These are phyloP conservation scores for Rana temporaria DNA, from an alignment of 2,113 vertebrate genomes.

Conservation along the genomic window DNA sequence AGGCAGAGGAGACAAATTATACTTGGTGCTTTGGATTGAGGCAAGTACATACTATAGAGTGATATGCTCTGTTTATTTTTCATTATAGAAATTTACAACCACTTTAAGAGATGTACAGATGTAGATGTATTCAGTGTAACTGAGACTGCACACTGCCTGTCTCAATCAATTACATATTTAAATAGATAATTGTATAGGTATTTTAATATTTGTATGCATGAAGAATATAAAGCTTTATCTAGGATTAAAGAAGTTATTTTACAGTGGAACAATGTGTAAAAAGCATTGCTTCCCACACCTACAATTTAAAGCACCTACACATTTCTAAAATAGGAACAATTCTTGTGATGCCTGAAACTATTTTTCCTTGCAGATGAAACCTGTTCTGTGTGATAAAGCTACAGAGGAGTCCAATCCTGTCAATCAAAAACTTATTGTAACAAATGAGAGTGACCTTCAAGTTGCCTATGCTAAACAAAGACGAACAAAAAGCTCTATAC, in stretches of 20 bases:
- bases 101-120: too few relatives aligned
- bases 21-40: too few relatives aligned
- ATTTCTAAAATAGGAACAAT: background rate
- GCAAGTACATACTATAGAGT: too few relatives aligned
- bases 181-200: background rate
- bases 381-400: constrained; percentile 85
- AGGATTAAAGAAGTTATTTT: background rate
- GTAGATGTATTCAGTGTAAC: too few relatives aligned
- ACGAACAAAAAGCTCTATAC: constrained; percentile 89
- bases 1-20: too few relatives aligned
- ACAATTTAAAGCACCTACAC: constrained; percentile 14
- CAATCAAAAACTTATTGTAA: constrained; percentile 94
- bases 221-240: too few relatives aligned
- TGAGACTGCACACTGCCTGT: too few relatives aligned
- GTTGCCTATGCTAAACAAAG: constrained; percentile 94
- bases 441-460: constrained; percentile 91
- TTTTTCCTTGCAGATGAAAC: constrained; percentile 80
- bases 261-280: background rate
- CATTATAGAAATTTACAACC: too few relatives aligned
- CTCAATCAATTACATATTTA: background rate
- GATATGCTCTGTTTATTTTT: too few relatives aligned
- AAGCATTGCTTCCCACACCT: constrained; percentile 34
- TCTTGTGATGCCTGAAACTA: background rate
- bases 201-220: background rate
- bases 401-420: constrained; percentile 87